A percentile compares a stretch with the other conserved stretches of the same genome.
Evolutionary conservation across 2,113 vertebrate species (phyloP).

Genomic region (Leptodactylus fuscus): DNA sequence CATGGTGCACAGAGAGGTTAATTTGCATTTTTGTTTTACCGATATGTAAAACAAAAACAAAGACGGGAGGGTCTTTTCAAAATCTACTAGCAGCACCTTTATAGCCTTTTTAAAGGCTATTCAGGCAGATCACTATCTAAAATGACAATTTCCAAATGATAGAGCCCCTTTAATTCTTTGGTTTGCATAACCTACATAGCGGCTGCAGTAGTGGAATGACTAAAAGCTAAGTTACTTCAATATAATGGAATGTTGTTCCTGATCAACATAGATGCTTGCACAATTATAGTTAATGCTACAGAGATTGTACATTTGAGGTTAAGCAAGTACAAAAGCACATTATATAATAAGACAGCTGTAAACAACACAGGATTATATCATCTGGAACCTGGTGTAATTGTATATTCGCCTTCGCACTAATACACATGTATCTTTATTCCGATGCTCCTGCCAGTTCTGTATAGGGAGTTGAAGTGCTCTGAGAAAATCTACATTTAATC

Average conservation of each 20-base stretch:
- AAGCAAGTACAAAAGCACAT: not conserved
- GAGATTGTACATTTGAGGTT: not conserved
- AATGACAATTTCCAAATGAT: no score
- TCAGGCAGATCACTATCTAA: no score
- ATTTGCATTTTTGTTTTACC: no score
- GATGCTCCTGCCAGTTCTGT: not conserved
- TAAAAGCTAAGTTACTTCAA: slow-evolving; percentile 17
- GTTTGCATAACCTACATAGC: not conserved
- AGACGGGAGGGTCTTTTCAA: no score
- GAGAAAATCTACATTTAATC: no score
- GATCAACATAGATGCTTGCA: not conserved
- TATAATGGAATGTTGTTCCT: not conserved
- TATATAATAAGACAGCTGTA: not conserved
- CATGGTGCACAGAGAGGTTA: no score
- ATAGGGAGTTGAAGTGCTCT: no score
- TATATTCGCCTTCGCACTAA: not conserved
- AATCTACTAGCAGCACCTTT: no score
- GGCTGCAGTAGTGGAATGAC: not conserved
- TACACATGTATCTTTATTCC: not conserved
- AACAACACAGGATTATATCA: not conserved
- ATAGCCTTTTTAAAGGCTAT: no score
- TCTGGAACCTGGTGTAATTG: not conserved
- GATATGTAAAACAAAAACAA: no score
- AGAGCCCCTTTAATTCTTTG: no score
- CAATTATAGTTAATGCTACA: not conserved